Conservation (phyloP, 1,140 invertebrate species). For the Drosophila bocqueti region DNA sequence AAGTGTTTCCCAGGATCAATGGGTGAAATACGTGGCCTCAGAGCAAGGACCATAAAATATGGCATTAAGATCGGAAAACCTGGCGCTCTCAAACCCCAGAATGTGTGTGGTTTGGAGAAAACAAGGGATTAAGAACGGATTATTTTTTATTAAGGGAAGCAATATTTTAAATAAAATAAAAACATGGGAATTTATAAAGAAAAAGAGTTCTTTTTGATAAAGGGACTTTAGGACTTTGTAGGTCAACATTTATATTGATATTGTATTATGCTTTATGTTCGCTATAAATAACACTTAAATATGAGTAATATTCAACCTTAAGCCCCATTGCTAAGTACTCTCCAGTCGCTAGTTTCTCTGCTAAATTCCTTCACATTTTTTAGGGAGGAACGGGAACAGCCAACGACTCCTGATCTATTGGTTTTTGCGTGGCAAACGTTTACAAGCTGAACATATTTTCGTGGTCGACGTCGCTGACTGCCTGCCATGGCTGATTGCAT, state of each 20-base stretch:
- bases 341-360: not conserved
- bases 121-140: not conserved
- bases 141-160: not conserved
- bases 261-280: too few relatives aligned
- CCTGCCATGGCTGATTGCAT: slow-evolving; percentile 63
- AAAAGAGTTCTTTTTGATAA: not conserved
- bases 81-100: slow-evolving; percentile 2
- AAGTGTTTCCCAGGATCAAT: slow-evolving; percentile 25
- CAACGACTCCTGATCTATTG: slow-evolving; percentile 72
- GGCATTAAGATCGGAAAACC: not conserved
- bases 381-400: slow-evolving; percentile 24
- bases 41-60: slow-evolving; percentile 17
- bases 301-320: not conserved
- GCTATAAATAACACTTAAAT: not conserved
- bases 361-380: slow-evolving; percentile 18
- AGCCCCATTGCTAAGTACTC: not conserved
- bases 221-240: not conserved
- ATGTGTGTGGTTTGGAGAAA: not conserved
- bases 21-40: slow-evolving; percentile 16
- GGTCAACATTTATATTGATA: too few relatives aligned
- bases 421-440: slow-evolving; percentile 74
- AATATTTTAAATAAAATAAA: not conserved
- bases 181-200: not conserved
- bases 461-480: slow-evolving; percentile 51
- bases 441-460: slow-evolving; percentile 74